Evolutionary conservation across 2,113 vertebrate genomes (phyloP).

Genomic region (Oryctolagus cuniculus): DNA sequence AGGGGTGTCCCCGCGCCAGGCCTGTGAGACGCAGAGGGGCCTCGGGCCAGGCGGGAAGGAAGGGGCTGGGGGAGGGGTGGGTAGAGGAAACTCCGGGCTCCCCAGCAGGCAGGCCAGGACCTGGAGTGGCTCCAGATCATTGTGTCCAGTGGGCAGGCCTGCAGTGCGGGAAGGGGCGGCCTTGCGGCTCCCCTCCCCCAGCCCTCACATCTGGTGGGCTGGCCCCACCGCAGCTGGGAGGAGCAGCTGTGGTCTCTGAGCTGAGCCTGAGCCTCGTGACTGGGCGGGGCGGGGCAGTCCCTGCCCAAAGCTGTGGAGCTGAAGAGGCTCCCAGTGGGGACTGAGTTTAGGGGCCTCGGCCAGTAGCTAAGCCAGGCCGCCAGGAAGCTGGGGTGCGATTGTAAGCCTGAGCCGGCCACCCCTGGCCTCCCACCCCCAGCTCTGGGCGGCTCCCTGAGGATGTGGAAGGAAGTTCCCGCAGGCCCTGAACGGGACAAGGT

Average conservation of each 20-base stretch:
- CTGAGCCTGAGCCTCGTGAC: constrained; percentile 77
- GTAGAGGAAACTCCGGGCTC: constrained; percentile 80
- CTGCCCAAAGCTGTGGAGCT: constrained; percentile 49
- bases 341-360: constrained; percentile 20
- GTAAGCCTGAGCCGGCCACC: neutral
- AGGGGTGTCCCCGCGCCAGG: neutral
- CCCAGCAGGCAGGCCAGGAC: constrained; percentile 57
- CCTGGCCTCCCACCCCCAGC: too few species aligned
- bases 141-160: constrained; percentile 80
- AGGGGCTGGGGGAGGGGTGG: constrained; percentile 68
- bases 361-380: neutral
- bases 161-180: constrained; percentile 81
- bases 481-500: too few species aligned
- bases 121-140: constrained; percentile 81
- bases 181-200: constrained; percentile 72
- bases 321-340: constrained; percentile 33
- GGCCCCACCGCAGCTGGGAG: constrained; percentile 78
- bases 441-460: neutral
- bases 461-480: too few species aligned
- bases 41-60: constrained; percentile 75
- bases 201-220: constrained; percentile 83
- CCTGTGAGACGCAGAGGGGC: constrained; percentile 34
- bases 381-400: neutral
- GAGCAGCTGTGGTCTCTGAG: constrained; percentile 77
- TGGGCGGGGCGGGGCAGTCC: constrained; percentile 68